These are phyloP conservation scores for Cephus runcator DNA, from an alignment of 2,888 invertebrate species.

Conservation along the genomic window DNA sequence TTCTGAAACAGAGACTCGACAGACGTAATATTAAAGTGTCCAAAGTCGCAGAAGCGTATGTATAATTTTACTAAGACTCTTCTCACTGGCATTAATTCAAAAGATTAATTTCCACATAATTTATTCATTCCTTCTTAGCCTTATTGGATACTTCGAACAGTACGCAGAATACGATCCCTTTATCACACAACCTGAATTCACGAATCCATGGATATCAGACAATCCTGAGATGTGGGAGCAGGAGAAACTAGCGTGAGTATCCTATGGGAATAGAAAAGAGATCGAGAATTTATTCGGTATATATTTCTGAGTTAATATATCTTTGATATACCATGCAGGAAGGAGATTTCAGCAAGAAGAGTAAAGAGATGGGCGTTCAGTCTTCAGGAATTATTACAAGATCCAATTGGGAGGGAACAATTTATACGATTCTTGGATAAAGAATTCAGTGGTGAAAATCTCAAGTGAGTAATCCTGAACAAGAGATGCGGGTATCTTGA, in stretches of 20 bases:
- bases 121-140: conserved; percentile 67
- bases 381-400: conserved; percentile 91
- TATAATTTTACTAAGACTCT: conserved; percentile 37
- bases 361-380: conserved; percentile 98
- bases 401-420: conserved; percentile 96
- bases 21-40: conserved; percentile 90
- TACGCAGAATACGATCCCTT: conserved; percentile 97
- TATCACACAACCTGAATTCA: conserved; percentile 90
- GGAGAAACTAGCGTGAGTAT: conserved; percentile 85
- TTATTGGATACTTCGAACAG: conserved; percentile 93
- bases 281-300: background rate
- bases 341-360: conserved; percentile 91
- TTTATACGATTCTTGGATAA: conserved; percentile 96
- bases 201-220: conserved; percentile 98
- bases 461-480: conserved; percentile 76
- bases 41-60: conserved; percentile 94
- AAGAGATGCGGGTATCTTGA: background rate
- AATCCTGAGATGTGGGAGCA: conserved; percentile 97
- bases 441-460: conserved; percentile 98
- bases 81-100: background rate
- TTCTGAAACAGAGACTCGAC: conserved; percentile 83
- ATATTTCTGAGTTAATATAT: background rate
- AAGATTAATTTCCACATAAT: conserved; percentile 6
- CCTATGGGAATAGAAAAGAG: background rate
- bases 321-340: conserved; percentile 54